Conservation (phyloP, 2,797 vertebrate genomes). For the Macrochelys suwanniensis region DNA sequence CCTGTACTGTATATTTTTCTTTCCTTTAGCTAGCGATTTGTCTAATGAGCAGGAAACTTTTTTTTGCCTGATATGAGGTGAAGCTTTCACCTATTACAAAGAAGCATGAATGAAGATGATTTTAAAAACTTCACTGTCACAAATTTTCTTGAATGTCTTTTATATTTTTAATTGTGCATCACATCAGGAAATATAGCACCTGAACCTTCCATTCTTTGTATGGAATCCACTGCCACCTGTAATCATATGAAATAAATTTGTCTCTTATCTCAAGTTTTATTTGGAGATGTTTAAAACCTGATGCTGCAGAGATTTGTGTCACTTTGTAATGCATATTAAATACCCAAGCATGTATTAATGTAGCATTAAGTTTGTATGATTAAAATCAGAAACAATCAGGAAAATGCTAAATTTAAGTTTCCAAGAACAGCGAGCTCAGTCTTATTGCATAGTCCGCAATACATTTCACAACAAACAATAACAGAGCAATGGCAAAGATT, state of each 20-base stretch:
- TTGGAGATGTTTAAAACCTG: slow-evolving; percentile 11
- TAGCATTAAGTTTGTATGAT: background rate
- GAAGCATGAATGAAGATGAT: background rate
- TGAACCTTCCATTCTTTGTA: background rate
- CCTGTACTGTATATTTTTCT: background rate
- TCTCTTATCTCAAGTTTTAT: background rate
- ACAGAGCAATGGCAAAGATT: background rate
- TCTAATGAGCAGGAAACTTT: background rate
- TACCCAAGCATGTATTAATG: slow-evolving; percentile 24
- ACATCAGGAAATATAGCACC: background rate
- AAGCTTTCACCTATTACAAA: background rate
- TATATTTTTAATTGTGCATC: slow-evolving; percentile 1
- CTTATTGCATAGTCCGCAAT: background rate
- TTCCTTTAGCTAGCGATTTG: background rate
- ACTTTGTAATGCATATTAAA: slow-evolving; percentile 25
- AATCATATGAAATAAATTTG: slow-evolving; percentile 13
- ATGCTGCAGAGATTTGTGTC: background rate
- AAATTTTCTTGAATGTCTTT: slow-evolving; percentile 1
- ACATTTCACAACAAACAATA: slow-evolving; percentile 29
- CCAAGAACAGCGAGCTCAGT: slow-evolving; percentile 13
- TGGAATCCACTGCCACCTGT: background rate
- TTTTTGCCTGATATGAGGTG: background rate
- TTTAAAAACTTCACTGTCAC: background rate
- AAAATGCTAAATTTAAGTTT: slow-evolving; percentile 38
- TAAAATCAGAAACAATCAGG: slow-evolving; percentile 30